A percentile compares a stretch with the other conserved stretches of the same genome.
Conservation (phyloP, 2,113 vertebrate species). For the Irena cyanogastra region DNA sequence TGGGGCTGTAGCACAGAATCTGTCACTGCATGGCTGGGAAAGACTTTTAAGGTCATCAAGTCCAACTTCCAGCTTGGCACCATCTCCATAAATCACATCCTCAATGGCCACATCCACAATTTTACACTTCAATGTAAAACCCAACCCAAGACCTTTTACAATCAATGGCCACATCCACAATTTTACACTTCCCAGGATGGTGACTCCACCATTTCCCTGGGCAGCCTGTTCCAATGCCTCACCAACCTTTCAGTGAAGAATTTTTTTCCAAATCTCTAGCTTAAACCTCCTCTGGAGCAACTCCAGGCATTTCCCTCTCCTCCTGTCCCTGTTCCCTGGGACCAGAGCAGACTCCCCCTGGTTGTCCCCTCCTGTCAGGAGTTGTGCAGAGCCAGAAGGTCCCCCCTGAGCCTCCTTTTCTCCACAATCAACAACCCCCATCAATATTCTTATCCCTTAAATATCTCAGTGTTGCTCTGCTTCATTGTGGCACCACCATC, state of each 20-base stretch:
- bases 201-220: background rate
- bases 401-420: background rate
- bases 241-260: background rate
- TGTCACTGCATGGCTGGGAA: too few relatives aligned
- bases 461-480: background rate
- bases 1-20: background rate
- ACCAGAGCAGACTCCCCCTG: accelerated
- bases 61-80: background rate
- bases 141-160: too few relatives aligned
- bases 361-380: background rate
- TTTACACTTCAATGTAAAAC: too few relatives aligned
- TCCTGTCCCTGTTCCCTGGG: background rate
- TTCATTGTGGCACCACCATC: background rate
- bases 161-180: background rate
- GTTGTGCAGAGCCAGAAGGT: accelerated
- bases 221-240: background rate
- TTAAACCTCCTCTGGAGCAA: background rate
- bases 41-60: background rate
- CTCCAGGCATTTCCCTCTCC: accelerated
- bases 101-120: background rate
- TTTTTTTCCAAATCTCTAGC: background rate
- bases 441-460: background rate
- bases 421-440: background rate
- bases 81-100: accelerated
- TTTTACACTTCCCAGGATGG: background rate